These are phyloP conservation scores for Drosophila nigromelanica DNA, from an alignment of 1,140 invertebrate genomes.

Conservation along the genomic window DNA sequence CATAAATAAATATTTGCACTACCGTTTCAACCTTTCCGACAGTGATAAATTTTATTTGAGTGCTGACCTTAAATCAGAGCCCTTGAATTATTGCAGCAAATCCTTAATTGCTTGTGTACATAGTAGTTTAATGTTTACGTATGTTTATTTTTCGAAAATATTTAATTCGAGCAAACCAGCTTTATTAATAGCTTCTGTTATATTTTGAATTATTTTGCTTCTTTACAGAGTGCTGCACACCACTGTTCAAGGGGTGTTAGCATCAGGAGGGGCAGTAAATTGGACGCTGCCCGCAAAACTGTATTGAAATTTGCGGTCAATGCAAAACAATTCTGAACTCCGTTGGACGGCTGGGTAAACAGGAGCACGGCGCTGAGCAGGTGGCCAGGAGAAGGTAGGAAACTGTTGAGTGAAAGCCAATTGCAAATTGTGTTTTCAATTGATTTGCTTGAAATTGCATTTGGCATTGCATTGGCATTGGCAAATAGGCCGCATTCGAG, in stretches of 20 bases:
- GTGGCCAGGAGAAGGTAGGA: background rate
- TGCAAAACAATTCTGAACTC: constrained; percentile 78
- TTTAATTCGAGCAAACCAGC: too few relatives aligned
- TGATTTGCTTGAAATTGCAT: constrained; percentile 79
- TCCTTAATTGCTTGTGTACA: too few relatives aligned
- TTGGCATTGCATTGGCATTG: constrained; percentile 61
- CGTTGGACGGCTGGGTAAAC: constrained; percentile 57
- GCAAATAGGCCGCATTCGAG: constrained; percentile 56
- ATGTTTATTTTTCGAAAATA: too few relatives aligned
- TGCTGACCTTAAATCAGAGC: too few relatives aligned
- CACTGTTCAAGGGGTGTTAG: constrained; percentile 45
- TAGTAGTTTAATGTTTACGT: too few relatives aligned
- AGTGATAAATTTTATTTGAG: too few relatives aligned
- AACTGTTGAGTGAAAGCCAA: constrained; percentile 66
- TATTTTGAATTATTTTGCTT: too few relatives aligned
- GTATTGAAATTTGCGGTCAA: constrained; percentile 82
- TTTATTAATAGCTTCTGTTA: too few relatives aligned
- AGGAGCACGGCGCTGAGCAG: constrained; percentile 7
- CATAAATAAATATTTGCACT: too few relatives aligned
- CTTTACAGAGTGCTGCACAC: background rate
- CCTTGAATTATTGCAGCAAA: too few relatives aligned
- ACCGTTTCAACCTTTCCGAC: too few relatives aligned
- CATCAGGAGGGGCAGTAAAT: constrained; percentile 47
- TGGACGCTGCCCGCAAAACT: constrained; percentile 71
- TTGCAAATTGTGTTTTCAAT: constrained; percentile 76